Evolutionary conservation across 1,140 invertebrate genomes (phyloP), one percentile per base, ranked within the genome.

Genomic region (Cotesia glomerata): DNA sequence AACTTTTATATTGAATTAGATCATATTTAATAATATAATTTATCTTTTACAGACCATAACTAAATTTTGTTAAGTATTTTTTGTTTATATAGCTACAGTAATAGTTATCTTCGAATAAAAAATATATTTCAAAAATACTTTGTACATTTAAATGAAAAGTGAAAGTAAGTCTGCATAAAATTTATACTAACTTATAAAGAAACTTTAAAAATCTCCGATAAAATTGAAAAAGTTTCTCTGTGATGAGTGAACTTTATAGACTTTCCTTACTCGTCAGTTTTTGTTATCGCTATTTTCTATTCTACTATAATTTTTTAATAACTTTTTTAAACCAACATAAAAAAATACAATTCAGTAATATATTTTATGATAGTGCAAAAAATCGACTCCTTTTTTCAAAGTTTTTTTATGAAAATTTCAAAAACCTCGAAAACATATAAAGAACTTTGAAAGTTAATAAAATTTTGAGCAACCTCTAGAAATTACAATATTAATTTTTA

Each of bases 191-290:
- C 35, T 26, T 8, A 36, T 13, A 39, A 61, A 63, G 35, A 36
- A 35, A 35, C n/a, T 39, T n/a, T 26, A 52, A 52, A 18, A 63
- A 52, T 5, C 32, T 26, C 34, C 45, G 14, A 63, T 63, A 52
- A 4, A 52, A 63, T 64, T 54, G 49, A 63, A 63, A 71, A 62
- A 63, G 51, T 63, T 63, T 18, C 52, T 18, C 36, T 51, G 36
- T 18, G n/a, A n/a, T 49, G 52, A 14, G 36, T 71, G 32, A 35
- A 16, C 35, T 39, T 35, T 32, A 63, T 13, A 63, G 35, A 36
- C 4, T 63, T 62, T 70, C 9, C 39, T 69, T 26, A 36, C 54
- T 45, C 54, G 39, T 18, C 34, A 52, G 16, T 39, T 45, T 59
- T 39, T 54, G 11, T 26, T 9, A 13, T 51, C 45, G 36, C 5